phyloP scores from a whole-genome alignment of 2,888 invertebrate genomes.

The Mimumesa dahlbomi region DNA sequence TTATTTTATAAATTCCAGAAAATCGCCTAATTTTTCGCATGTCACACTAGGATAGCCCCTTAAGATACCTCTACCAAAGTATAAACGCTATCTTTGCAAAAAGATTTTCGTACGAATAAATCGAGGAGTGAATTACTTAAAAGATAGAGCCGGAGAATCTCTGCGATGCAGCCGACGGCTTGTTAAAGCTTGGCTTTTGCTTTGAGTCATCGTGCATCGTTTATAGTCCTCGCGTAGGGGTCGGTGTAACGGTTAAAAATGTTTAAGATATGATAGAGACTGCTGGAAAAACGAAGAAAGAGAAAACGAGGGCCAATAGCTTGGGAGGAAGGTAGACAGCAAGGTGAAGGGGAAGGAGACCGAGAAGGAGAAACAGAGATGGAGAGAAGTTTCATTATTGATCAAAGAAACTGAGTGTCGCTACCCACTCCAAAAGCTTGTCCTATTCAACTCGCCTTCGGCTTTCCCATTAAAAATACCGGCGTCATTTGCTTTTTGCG shows the following conservation, averaged over 20 bases:
- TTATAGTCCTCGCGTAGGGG: slow-evolving; percentile 47
- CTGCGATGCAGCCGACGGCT: slow-evolving; percentile 56
- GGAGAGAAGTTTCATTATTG: slow-evolving; percentile 71
- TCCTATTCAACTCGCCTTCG: slow-evolving; percentile 66
- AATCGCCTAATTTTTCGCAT: no score
- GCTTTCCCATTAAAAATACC: slow-evolving; percentile 68
- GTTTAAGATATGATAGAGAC: slow-evolving; percentile 65
- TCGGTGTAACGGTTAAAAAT: slow-evolving; percentile 71
- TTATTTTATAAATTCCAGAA: no score
- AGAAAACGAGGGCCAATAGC: slow-evolving; percentile 46
- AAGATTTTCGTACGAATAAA: slow-evolving; percentile 53
- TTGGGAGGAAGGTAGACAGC: slow-evolving; percentile 28
- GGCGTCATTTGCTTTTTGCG: slow-evolving; percentile 50
- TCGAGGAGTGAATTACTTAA: slow-evolving; percentile 68
- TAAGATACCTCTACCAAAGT: slow-evolving; percentile 25
- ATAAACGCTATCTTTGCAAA: slow-evolving; percentile 47
- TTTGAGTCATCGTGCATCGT: slow-evolving; percentile 58
- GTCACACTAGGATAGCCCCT: no score
- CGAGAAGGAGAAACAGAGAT: slow-evolving; percentile 45
- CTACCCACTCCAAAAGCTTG: slow-evolving; percentile 61
- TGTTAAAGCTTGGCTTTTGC: slow-evolving; percentile 69
- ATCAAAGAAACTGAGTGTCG: slow-evolving; percentile 72
- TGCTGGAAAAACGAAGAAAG: slow-evolving; percentile 19
- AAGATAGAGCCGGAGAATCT: slow-evolving; percentile 51
- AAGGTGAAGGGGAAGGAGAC: slow-evolving; percentile 42